phyloP scores from a whole-genome alignment of 2,113 vertebrate species.

The Pseudorasbora parva region DNA sequence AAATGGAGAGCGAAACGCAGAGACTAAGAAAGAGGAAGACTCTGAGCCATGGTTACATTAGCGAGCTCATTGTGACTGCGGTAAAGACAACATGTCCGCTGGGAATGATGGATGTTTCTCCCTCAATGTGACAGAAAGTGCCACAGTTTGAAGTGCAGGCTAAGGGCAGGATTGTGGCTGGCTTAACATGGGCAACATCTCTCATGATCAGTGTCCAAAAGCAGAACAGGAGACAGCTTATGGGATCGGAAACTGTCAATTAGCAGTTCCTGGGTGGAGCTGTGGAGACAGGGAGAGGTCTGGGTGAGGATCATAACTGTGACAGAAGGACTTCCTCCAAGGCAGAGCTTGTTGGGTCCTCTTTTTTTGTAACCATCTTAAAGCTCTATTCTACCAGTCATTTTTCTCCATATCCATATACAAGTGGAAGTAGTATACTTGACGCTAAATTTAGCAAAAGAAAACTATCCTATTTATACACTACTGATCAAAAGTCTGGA shows the following conservation, averaged over 20 bases:
- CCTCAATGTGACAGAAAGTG: constrained; percentile 46
- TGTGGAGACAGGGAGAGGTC: constrained; percentile 31
- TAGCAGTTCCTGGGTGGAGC: constrained; percentile 41
- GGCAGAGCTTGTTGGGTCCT: not conserved
- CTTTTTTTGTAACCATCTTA: not conserved
- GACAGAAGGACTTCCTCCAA: constrained; percentile 36
- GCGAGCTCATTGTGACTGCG: constrained; percentile 42
- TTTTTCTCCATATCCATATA: not conserved
- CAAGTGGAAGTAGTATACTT: not conserved
- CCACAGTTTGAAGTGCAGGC: constrained; percentile 21
- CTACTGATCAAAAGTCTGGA: no score
- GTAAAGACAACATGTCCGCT: constrained; percentile 53
- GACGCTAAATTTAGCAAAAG: not conserved
- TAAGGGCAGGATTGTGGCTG: constrained; percentile 44
- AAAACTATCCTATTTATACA: not conserved
- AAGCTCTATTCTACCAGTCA: not conserved
- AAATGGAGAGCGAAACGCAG: not conserved
- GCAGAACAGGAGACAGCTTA: constrained; percentile 34
- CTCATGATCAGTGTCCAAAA: constrained; percentile 52
- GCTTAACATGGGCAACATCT: constrained; percentile 36
- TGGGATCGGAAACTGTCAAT: constrained; percentile 50
- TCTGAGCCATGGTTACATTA: constrained; percentile 40
- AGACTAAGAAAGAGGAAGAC: constrained; percentile 11
- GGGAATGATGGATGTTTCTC: constrained; percentile 41
- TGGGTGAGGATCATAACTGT: constrained; percentile 39